Percentiles rank a stretch among this genome's conserved stretches.
Evolutionary conservation across 2,113 vertebrate species (phyloP).

Genomic region (Microcebus tavaratra): DNA sequence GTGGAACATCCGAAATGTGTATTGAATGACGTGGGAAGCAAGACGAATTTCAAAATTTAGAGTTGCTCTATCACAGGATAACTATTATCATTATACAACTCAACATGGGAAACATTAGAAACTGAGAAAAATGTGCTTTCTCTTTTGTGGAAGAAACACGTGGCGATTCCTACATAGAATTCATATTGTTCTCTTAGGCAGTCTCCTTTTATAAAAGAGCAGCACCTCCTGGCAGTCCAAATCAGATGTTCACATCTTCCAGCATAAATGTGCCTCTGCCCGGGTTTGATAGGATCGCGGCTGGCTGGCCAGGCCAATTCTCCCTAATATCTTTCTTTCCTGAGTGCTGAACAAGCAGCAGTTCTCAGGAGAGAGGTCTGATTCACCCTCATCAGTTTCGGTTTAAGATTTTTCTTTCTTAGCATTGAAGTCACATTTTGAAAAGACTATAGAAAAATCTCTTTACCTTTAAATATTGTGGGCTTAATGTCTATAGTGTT

Average conservation of each 20-base stretch:
- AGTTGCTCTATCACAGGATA: background rate
- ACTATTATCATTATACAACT: background rate
- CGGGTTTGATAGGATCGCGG: background rate
- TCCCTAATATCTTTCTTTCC: background rate
- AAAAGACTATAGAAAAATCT: background rate
- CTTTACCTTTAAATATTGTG: background rate
- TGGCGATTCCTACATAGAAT: background rate
- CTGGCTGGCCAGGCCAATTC: background rate
- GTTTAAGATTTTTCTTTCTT: background rate
- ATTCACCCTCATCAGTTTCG: background rate
- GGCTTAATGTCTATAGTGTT: background rate
- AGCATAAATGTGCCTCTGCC: accelerated
- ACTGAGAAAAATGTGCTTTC: background rate
- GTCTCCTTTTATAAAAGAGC: background rate
- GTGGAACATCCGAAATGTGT: background rate
- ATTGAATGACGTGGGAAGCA: background rate
- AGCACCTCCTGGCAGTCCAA: background rate
- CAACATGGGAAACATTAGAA: background rate
- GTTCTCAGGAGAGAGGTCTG: background rate
- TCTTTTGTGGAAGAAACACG: background rate
- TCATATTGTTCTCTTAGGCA: background rate
- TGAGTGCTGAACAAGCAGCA: background rate
- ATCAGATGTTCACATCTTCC: background rate
- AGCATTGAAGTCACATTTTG: background rate
- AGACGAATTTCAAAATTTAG: background rate